These are phyloP conservation scores for Pterocles burchelli DNA, from an alignment of 2,113 vertebrate genomes.

Conservation along the genomic window DNA sequence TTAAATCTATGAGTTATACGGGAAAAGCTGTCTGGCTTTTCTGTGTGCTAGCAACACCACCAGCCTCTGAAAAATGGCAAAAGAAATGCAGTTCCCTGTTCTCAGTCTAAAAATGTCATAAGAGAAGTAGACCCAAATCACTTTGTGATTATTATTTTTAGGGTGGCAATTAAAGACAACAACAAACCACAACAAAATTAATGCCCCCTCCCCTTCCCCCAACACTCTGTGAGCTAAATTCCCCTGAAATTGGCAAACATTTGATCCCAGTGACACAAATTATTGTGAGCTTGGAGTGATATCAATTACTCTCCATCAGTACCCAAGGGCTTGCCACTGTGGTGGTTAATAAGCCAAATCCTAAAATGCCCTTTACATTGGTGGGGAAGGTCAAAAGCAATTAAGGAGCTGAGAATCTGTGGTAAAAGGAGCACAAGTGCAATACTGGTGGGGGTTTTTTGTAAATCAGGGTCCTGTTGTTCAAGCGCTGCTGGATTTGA, in stretches of 20 bases:
- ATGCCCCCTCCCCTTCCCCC: accelerated
- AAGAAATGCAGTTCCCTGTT: background rate
- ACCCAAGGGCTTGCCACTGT: background rate
- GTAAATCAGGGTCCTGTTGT: background rate
- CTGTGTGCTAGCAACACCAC: background rate
- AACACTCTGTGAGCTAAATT: background rate
- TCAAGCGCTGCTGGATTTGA: background rate
- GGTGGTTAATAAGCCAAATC: slow-evolving; percentile 46
- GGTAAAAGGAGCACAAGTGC: background rate
- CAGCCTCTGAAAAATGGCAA: background rate
- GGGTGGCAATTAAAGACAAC: background rate
- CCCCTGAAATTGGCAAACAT: background rate
- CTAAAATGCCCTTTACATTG: slow-evolving; percentile 22
- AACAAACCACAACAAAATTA: background rate
- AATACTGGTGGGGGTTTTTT: background rate
- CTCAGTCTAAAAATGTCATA: background rate
- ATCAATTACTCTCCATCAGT: slow-evolving; percentile 43
- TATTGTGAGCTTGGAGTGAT: background rate
- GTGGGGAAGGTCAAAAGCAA: slow-evolving; percentile 38
- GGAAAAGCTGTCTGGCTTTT: background rate
- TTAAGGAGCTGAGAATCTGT: background rate
- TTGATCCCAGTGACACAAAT: slow-evolving; percentile 26
- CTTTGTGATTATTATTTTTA: background rate
- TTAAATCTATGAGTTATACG: background rate
- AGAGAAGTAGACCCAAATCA: background rate